phyloP scores from a whole-genome alignment of 2,888 invertebrate species.

The Mechanitis mazaeus region DNA sequence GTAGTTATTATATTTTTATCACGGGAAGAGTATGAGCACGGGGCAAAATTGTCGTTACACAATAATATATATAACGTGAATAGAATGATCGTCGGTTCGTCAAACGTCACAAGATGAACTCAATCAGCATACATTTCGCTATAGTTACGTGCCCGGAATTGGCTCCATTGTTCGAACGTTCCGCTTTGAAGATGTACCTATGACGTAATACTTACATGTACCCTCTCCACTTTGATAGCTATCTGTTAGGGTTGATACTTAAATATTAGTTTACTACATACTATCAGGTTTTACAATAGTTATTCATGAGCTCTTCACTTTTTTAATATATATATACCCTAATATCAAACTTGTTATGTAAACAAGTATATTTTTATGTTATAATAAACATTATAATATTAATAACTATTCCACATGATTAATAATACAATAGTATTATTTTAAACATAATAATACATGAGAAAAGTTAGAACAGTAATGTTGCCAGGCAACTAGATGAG shows the following conservation, averaged over 20 bases:
- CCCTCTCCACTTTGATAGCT: conserved; percentile 7
- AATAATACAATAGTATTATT: too few relatives aligned
- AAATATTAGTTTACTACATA: background rate
- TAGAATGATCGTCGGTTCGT: conserved; percentile 4
- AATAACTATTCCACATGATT: too few relatives aligned
- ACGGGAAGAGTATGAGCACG: background rate
- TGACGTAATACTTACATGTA: conserved; percentile 27
- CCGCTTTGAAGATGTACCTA: conserved; percentile 21
- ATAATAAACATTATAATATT: too few relatives aligned
- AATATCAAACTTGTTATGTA: too few relatives aligned
- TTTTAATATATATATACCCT: too few relatives aligned
- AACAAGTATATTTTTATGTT: too few relatives aligned
- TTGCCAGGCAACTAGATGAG: too few relatives aligned
- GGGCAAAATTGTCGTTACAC: background rate
- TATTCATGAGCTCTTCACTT: too few relatives aligned
- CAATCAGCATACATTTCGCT: conserved; percentile 23
- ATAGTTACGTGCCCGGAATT: conserved; percentile 31
- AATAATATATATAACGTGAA: background rate
- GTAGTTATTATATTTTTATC: background rate
- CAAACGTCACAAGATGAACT: conserved; percentile 19
- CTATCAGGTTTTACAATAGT: too few relatives aligned
- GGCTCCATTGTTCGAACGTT: conserved; percentile 30
- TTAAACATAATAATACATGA: too few relatives aligned
- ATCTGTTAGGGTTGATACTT: conserved; percentile 16
- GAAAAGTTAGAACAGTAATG: too few relatives aligned